Conservation (phyloP, 2,888 invertebrate genomes). For the Drosophila kuntzei region DNA sequence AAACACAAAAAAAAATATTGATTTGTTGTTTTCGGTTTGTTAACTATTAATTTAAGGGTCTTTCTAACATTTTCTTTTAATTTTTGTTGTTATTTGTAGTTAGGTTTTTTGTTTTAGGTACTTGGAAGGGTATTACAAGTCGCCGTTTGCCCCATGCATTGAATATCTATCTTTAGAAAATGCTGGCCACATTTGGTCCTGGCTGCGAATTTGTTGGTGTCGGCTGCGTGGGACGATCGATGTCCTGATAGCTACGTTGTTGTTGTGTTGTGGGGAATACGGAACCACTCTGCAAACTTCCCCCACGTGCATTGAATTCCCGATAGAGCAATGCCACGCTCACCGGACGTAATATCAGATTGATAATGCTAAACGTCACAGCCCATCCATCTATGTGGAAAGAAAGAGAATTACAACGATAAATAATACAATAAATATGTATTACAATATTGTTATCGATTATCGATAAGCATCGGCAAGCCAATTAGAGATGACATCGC, state of each 20-base stretch:
- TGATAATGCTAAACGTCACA: slow-evolving; percentile 84
- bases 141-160: not conserved
- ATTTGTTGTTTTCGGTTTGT: slow-evolving; percentile 13
- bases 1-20: slow-evolving; percentile 10
- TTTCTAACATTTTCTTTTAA: not conserved
- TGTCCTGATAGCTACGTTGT: slow-evolving; percentile 85
- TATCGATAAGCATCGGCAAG: not conserved
- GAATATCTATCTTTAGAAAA: slow-evolving; percentile 74
- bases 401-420: no score
- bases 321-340: slow-evolving; percentile 83
- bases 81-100: not conserved
- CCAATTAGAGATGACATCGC: slow-evolving; percentile 11
- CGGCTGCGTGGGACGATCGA: slow-evolving; percentile 84
- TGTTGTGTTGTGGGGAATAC: slow-evolving; percentile 84
- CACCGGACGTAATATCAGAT: slow-evolving; percentile 83
- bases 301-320: slow-evolving; percentile 84
- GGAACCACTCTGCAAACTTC: slow-evolving; percentile 79
- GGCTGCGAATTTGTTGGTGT: slow-evolving; percentile 83
- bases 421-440: not conserved
- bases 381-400: slow-evolving; percentile 83
- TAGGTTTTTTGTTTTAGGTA: slow-evolving; percentile 36
- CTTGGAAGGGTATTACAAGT: slow-evolving; percentile 46
- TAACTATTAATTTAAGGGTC: slow-evolving; percentile 25
- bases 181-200: slow-evolving; percentile 84
- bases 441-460: no score